Evolutionary conservation across 1,140 invertebrate genomes (phyloP).

Genomic region (Drosophila mayri): DNA sequence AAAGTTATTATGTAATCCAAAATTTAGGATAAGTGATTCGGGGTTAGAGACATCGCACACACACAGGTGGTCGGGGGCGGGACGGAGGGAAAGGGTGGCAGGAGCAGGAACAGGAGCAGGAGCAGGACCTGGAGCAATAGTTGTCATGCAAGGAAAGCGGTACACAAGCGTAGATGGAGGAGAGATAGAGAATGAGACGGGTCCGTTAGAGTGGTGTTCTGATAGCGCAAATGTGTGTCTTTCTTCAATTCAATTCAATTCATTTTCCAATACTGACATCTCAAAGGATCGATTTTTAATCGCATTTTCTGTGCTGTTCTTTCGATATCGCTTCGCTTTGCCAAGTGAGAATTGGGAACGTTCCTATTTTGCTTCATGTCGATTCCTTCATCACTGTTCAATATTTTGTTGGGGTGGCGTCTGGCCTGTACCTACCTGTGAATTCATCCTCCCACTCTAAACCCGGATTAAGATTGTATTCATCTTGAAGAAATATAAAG

Average conservation of each 20-base stretch:
- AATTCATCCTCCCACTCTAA: slow-evolving; percentile 99
- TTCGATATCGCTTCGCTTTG: slow-evolving; percentile 31
- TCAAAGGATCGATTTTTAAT: slow-evolving; percentile 30
- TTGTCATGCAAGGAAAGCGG: slow-evolving; percentile 25
- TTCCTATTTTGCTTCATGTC: slow-evolving; percentile 85
- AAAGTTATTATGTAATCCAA: slow-evolving; percentile 26
- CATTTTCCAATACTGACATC: slow-evolving; percentile 34
- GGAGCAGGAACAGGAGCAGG: slow-evolving; percentile 5
- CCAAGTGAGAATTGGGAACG: slow-evolving; percentile 73
- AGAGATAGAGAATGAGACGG: not conserved
- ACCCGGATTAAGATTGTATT: slow-evolving; percentile 99
- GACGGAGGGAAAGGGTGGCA: not conserved
- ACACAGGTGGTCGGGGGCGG: slow-evolving; percentile 6
- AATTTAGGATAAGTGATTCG: slow-evolving; percentile 23
- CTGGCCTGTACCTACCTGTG: slow-evolving; percentile 95
- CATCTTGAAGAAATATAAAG: slow-evolving; percentile 92
- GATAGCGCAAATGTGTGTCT: slow-evolving; percentile 10
- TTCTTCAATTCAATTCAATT: slow-evolving; percentile 7
- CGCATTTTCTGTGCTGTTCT: slow-evolving; percentile 19
- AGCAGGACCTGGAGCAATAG: slow-evolving; percentile 6
- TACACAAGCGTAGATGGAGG: slow-evolving; percentile 37
- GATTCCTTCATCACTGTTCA: slow-evolving; percentile 78
- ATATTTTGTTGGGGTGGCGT: slow-evolving; percentile 51
- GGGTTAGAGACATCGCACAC: slow-evolving; percentile 42
- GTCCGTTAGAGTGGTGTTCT: slow-evolving; percentile 39